Evolutionary conservation across 1,140 invertebrate species (phyloP).

Genomic region (Pararge aegeria): DNA sequence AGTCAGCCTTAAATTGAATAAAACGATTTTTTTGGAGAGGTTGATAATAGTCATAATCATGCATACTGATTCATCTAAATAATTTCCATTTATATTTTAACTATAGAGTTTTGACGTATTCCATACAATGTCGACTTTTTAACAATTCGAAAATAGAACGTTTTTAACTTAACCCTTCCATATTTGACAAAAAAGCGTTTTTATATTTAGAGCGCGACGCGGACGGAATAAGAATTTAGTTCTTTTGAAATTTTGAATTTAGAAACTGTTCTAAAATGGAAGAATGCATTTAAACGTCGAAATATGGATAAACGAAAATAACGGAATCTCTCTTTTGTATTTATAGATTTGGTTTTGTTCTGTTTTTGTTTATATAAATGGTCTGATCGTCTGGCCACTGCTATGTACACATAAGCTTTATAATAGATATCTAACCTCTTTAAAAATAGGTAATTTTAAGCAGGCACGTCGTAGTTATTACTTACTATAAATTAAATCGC

Average conservation of each 20-base stretch:
- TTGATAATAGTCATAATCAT: too few relatives aligned
- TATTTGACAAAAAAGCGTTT: constrained; percentile 78
- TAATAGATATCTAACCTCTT: too few relatives aligned
- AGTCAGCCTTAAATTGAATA: too few relatives aligned
- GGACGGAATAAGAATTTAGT: constrained; percentile 67
- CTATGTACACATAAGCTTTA: too few relatives aligned
- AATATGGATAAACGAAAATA: constrained; percentile 58
- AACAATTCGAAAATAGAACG: constrained; percentile 79
- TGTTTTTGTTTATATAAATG: background rate
- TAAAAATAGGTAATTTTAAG: too few relatives aligned
- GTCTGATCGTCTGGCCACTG: too few relatives aligned
- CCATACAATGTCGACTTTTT: constrained; percentile 78
- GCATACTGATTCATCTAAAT: constrained; percentile 32
- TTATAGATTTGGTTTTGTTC: constrained; percentile 7
- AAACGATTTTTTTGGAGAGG: too few relatives aligned
- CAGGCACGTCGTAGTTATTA: too few relatives aligned
- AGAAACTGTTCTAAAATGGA: constrained; percentile 69
- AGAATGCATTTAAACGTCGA: constrained; percentile 48
- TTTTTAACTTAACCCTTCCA: constrained; percentile 79
- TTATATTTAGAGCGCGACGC: constrained; percentile 77
- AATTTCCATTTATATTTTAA: constrained; percentile 43
- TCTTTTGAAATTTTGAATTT: constrained; percentile 78
- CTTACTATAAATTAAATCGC: too few relatives aligned
- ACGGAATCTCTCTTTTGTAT: constrained; percentile 33
- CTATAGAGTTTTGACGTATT: constrained; percentile 75